These are phyloP conservation scores for Ciconia stormi DNA, from an alignment of 2,113 vertebrate species.

Conservation along the genomic window DNA sequence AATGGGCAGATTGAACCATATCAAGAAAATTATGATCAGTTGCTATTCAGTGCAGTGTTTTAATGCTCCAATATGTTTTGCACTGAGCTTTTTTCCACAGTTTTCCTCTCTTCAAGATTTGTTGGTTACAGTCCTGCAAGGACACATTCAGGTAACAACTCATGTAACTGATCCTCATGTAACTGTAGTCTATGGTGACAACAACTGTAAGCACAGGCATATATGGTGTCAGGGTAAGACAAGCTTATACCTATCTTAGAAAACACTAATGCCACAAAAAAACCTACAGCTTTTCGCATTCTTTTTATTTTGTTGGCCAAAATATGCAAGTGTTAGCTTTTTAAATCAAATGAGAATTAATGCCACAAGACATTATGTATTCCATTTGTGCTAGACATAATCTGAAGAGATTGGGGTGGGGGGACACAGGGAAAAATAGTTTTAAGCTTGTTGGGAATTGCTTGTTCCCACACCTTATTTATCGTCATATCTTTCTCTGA, in stretches of 20 bases:
- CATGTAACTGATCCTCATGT: not conserved
- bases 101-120: not conserved
- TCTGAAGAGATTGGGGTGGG: not conserved
- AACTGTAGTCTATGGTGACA: not conserved
- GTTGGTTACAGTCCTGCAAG: not conserved
- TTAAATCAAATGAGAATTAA: not conserved
- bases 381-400: not conserved
- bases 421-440: not conserved
- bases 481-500: not conserved
- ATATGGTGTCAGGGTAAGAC: not conserved
- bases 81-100: not conserved
- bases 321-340: not conserved
- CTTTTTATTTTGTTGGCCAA: not conserved
- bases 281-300: not conserved
- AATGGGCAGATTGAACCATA: not conserved
- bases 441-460: not conserved
- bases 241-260: not conserved
- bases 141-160: not conserved
- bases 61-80: not conserved
- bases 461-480: not conserved
- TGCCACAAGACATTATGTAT: not conserved
- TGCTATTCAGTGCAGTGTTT: not conserved
- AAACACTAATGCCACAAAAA: not conserved
- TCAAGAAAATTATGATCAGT: not conserved
- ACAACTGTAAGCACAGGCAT: not conserved